Evolutionary conservation across 2,888 invertebrate genomes (phyloP), one percentile per base, ranked within the genome.

Genomic region (Drosophila kanekoi): DNA sequence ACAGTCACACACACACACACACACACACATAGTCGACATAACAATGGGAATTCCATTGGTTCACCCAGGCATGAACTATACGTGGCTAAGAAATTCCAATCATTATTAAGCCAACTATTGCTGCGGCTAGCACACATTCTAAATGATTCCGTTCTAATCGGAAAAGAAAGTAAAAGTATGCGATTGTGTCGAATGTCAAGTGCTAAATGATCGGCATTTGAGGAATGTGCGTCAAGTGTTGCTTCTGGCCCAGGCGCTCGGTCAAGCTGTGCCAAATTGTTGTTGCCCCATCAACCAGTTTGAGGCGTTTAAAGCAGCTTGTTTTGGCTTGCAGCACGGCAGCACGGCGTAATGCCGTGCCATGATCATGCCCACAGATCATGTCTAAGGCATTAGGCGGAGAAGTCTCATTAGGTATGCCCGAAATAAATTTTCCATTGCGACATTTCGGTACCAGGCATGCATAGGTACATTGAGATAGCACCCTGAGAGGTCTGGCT

Each of bases 11-110:
- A 38, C n/a, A 47, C n/a, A 47, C 40, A 38, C 18, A 6, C 23
- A 1, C 23, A 1, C 23, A 23, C 23, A 23, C 23, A 8, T 5
- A 28, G 44, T 28, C 33, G 45, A 43, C 48, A 71, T 45, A 67
- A 73, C 70, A 76, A 72, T 62, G 48, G 33, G 65, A 68, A 84
- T 84, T 84, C 83, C 83, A 70, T 53, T 63, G 43, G 66, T 37
- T 45, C 86, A 82, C 63, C 76, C 60, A 82, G 67, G 82, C 87
- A 84, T 84, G 77, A 87, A 81, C 70, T 82, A 79, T 68, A 79
- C 61, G 63, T 63, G 57, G 64, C 74, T 56, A 79, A 87, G 85
- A 83, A 87, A 79, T 64, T 53, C 18, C 68, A 68, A 66, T 60
- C 41, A 37, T 28, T 48, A 33, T 44, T 52, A 20, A 54, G 8